Evolutionary conservation across 1,140 invertebrate species (phyloP).

Genomic region (Homalodisca vitripennis): DNA sequence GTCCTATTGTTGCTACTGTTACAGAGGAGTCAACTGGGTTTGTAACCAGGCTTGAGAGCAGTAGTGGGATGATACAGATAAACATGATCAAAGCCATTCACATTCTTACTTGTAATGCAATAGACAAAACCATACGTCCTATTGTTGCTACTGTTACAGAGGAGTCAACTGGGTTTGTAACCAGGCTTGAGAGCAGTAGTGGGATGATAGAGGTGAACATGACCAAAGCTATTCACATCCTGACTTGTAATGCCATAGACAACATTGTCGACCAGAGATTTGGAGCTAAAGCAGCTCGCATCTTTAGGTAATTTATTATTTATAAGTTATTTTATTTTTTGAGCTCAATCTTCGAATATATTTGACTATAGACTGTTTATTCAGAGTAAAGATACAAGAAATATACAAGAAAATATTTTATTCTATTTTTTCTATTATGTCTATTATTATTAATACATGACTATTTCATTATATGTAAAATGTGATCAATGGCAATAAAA

Average conservation of each 20-base stretch:
- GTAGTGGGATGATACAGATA: slow-evolving; percentile 74
- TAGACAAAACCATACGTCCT: too few relatives aligned
- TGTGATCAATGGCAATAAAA: too few relatives aligned
- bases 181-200: slow-evolving; percentile 71
- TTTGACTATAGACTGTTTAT: too few relatives aligned
- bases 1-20: too few relatives aligned
- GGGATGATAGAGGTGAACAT: slow-evolving; percentile 74
- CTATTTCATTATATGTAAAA: too few relatives aligned
- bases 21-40: slow-evolving; percentile 69
- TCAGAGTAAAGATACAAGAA: too few relatives aligned
- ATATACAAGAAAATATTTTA: too few relatives aligned
- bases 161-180: slow-evolving; percentile 68
- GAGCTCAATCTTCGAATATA: too few relatives aligned
- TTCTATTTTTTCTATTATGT: too few relatives aligned
- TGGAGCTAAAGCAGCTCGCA: slow-evolving; percentile 80
- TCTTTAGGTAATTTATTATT: slow-evolving; percentile 77
- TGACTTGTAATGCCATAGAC: slow-evolving; percentile 69
- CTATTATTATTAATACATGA: too few relatives aligned
- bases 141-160: too few relatives aligned
- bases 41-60: slow-evolving; percentile 69
- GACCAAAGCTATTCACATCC: slow-evolving; percentile 58
- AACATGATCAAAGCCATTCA: slow-evolving; percentile 62
- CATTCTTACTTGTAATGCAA: slow-evolving; percentile 63
- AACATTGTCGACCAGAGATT: slow-evolving; percentile 78
- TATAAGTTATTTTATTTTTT: too few relatives aligned